Conservation (phyloP, 2,797 vertebrate genomes). For the Pseudopleuronectes americanus region DNA sequence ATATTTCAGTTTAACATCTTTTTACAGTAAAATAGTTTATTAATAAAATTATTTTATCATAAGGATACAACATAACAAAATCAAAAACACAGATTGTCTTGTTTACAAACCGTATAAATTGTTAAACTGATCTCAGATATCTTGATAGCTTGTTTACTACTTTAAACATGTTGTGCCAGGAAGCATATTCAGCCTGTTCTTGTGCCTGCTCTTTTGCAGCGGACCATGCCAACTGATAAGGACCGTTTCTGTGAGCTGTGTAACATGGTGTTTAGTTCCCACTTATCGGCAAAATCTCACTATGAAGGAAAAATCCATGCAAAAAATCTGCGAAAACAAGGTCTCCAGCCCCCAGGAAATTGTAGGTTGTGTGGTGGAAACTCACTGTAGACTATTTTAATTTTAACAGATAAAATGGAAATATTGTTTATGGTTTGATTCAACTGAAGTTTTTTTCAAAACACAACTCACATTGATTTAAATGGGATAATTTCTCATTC, state of each 20-base stretch:
- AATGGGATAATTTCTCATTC: slow-evolving; percentile 2
- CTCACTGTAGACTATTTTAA: background rate
- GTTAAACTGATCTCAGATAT: background rate
- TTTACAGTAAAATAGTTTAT: no score
- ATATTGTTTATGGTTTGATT: background rate
- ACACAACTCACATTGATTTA: background rate
- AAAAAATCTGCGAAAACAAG: slow-evolving; percentile 84
- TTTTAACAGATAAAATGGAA: background rate
- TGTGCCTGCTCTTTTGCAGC: slow-evolving; percentile 60
- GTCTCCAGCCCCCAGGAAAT: slow-evolving; percentile 59
- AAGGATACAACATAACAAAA: no score
- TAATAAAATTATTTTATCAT: no score
- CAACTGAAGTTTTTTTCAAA: background rate
- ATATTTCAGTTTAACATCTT: no score
- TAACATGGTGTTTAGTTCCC: slow-evolving; percentile 86
- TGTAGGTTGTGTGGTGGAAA: slow-evolving; percentile 14
- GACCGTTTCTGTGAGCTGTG: slow-evolving; percentile 87
- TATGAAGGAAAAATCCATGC: slow-evolving; percentile 87
- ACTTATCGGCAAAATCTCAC: slow-evolving; percentile 83
- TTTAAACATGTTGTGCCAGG: background rate
- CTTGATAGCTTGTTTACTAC: background rate
- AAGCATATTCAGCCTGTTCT: background rate
- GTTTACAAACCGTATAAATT: background rate
- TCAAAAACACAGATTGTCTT: background rate
- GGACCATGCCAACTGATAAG: slow-evolving; percentile 68